A percentile compares a stretch with the other conserved stretches of the same genome.
Conservation (phyloP, 2,797 vertebrate species). For the Premnoplex brunnescens region DNA sequence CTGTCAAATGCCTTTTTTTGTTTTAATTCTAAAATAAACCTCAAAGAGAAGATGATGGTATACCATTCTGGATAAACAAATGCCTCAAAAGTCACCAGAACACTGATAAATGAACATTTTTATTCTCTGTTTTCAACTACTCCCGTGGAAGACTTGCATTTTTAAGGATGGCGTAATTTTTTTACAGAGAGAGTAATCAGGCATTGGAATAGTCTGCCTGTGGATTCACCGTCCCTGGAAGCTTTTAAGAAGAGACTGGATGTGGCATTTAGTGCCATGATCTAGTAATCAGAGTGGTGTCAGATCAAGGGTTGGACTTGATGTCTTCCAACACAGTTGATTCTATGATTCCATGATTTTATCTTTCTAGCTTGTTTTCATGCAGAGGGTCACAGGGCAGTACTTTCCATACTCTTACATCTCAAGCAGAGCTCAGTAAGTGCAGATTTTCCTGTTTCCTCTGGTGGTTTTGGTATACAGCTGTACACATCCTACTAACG, state of each 20-base stretch:
- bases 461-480: not conserved
- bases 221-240: too few relatives aligned
- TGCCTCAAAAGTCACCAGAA: not conserved
- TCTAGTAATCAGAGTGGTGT: too few relatives aligned
- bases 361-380: not conserved
- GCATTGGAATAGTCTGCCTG: too few relatives aligned
- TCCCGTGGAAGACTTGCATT: not conserved
- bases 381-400: not conserved
- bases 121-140: not conserved
- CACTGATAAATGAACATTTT: not conserved
- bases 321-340: too few relatives aligned
- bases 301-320: too few relatives aligned
- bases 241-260: too few relatives aligned
- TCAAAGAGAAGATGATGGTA: not conserved
- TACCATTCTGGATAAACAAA: not conserved
- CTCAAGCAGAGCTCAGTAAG: not conserved
- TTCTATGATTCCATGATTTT: not conserved
- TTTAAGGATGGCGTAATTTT: not conserved
- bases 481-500: not conserved
- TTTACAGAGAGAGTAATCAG: too few relatives aligned
- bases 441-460: not conserved
- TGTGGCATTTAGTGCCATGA: too few relatives aligned
- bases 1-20: not conserved
- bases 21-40: not conserved
- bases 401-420: not conserved